These are phyloP conservation scores for Machaerirhynchus nigripectus DNA, from an alignment of 2,113 vertebrate species.

Conservation along the genomic window DNA sequence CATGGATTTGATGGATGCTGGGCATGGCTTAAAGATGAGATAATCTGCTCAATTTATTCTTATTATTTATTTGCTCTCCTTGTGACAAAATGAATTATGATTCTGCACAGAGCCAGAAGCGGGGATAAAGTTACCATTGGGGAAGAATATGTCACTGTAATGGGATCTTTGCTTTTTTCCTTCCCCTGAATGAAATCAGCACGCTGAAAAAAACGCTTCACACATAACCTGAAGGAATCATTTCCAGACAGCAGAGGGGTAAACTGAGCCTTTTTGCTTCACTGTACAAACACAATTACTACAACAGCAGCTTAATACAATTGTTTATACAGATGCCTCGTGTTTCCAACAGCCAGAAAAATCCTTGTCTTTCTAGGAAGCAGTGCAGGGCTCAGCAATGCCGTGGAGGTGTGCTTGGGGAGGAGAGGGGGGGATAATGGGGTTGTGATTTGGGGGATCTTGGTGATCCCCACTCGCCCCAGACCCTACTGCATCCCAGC, in stretches of 20 bases:
- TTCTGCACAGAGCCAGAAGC: constrained; percentile 35
- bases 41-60: constrained; percentile 66
- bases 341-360: not conserved
- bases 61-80: constrained; percentile 66
- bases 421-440: not conserved
- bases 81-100: constrained; percentile 63
- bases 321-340: constrained; percentile 30
- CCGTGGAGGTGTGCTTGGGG: accelerated
- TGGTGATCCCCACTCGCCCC: not conserved
- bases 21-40: constrained; percentile 63
- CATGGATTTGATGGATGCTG: constrained; percentile 40
- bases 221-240: constrained; percentile 56
- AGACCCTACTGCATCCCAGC: not conserved
- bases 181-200: constrained; percentile 32
- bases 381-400: accelerated
- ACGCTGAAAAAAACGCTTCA: not conserved
- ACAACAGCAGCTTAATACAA: constrained; percentile 26
- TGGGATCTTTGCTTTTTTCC: not conserved
- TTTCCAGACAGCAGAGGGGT: constrained; percentile 41
- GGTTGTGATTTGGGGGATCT: not conserved
- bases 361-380: not conserved
- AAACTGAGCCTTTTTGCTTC: constrained; percentile 53
- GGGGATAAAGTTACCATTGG: constrained; percentile 51
- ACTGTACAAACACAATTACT: constrained; percentile 58
- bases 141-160: constrained; percentile 62